Evolutionary conservation across 2,797 vertebrate genomes (phyloP), one percentile per base, ranked within the genome.

Genomic region (Rhincodon typus): DNA sequence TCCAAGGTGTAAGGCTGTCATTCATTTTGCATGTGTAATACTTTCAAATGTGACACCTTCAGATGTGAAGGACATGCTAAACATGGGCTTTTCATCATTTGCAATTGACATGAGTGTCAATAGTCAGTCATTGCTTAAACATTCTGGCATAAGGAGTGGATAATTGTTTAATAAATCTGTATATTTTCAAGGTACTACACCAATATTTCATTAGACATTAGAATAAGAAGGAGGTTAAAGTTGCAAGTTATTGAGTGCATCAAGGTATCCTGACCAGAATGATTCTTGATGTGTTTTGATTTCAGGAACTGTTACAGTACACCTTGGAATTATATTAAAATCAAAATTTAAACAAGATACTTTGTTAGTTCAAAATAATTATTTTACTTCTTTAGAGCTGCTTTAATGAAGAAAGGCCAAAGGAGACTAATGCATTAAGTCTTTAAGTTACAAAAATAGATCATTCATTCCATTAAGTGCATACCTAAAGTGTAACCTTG

Each of bases 81-180:
- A 69, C 10, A 25, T 3, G 19, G n/a, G 62, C 69, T 8, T 69
- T 91, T 42, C 25, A 69, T 69, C 23, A 3, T 7, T 42, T 93
- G n/a, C 30, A 93, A 42, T 42, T 42, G n/a, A 93, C 25, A 42
- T 7, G 3, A 42, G 42, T 69, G 66, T 95, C 72, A 95, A 77
- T n/a, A 57, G 3, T 53, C 27, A 21, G 46, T 50, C 94, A 19
- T 50, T 46, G 42, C 30, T 77, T 50, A 74, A 95, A 50, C 17
- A 53, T 95, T 95, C 94, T 74, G 93, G 69, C 42, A 27, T 27
- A 77, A 13, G 38, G 17, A 50, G 46, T n/a, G 46, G 15, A 74
- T 72, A 69, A 69, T 93, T 69, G 66, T 69, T 42, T 69, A 93
- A 95, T 74, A 95, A 95, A 74, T 95, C 70, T n/a, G 57, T 77